Evolutionary conservation across 2,888 invertebrate species (phyloP).

Genomic region (Chromoteleia sp.): DNA sequence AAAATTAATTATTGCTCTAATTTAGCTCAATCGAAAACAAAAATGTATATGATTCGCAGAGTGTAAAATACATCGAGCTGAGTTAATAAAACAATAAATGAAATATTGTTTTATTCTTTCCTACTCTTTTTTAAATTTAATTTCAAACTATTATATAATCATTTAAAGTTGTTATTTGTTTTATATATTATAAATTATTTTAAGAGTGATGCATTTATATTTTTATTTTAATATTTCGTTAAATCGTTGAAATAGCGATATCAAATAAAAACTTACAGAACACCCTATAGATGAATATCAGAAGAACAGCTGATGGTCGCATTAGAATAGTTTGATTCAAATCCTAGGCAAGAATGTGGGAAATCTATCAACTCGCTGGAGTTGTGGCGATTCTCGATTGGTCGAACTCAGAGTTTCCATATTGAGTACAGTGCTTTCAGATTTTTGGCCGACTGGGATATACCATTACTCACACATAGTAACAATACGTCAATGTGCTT

Average conservation of each 20-base stretch:
- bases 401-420: no score
- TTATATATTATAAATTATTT: no score
- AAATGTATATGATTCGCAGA: slow-evolving; percentile 15
- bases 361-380: slow-evolving; percentile 18
- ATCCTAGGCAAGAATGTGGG: slow-evolving; percentile 24
- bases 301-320: slow-evolving; percentile 30
- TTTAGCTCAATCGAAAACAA: slow-evolving; percentile 31
- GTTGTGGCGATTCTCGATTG: slow-evolving; percentile 9
- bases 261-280: not conserved
- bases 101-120: not conserved
- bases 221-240: not conserved
- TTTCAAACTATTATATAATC: no score
- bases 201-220: not conserved
- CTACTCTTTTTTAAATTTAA: no score
- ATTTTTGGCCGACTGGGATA: no score
- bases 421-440: no score
- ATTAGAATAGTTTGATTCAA: slow-evolving; percentile 38
- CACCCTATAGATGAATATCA: slow-evolving; percentile 16
- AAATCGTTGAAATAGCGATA: no score
- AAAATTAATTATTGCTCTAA: slow-evolving; percentile 37
- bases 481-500: no score
- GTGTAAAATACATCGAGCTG: slow-evolving; percentile 13
- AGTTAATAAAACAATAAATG: slow-evolving; percentile 20
- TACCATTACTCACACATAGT: no score
- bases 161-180: no score